A percentile compares a stretch with the other conserved stretches of the same genome.
Conservation (phyloP, 2,113 vertebrate genomes). For the Cervus canadensis region DNA sequence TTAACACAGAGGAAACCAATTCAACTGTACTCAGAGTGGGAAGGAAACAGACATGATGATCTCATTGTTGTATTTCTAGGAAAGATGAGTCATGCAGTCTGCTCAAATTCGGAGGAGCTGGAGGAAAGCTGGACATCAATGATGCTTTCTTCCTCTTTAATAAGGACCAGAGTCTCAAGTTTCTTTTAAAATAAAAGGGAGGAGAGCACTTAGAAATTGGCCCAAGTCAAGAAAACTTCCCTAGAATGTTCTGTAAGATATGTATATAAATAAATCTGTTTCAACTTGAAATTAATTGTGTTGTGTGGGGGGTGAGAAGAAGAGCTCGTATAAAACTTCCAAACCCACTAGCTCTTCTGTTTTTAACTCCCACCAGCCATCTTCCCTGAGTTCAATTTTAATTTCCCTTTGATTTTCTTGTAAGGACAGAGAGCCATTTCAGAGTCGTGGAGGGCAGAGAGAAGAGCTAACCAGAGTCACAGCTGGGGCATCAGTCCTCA, state of each 20-base stretch:
- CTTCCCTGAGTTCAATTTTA: neutral
- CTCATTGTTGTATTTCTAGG: conserved; percentile 80
- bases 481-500: neutral
- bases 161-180: conserved; percentile 52
- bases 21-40: conserved; percentile 46
- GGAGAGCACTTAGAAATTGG: conserved; percentile 40
- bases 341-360: neutral
- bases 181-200: conserved; percentile 54
- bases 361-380: neutral
- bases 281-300: conserved; percentile 43
- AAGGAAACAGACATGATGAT: conserved; percentile 71
- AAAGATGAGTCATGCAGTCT: conserved; percentile 78
- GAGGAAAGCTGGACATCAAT: conserved; percentile 54
- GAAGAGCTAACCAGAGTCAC: neutral
- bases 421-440: neutral
- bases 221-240: conserved; percentile 35
- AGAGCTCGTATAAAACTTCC: neutral
- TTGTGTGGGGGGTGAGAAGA: neutral
- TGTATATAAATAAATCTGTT: conserved; percentile 39
- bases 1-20: conserved; percentile 47
- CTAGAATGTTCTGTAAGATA: conserved; percentile 42
- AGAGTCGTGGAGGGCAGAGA: neutral
- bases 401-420: neutral
- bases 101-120: conserved; percentile 68
- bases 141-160: conserved; percentile 7